Evolutionary conservation across 2,113 vertebrate genomes (phyloP), one percentile per base, ranked within the genome.

Genomic region (human (Homo sapiens)): DNA sequence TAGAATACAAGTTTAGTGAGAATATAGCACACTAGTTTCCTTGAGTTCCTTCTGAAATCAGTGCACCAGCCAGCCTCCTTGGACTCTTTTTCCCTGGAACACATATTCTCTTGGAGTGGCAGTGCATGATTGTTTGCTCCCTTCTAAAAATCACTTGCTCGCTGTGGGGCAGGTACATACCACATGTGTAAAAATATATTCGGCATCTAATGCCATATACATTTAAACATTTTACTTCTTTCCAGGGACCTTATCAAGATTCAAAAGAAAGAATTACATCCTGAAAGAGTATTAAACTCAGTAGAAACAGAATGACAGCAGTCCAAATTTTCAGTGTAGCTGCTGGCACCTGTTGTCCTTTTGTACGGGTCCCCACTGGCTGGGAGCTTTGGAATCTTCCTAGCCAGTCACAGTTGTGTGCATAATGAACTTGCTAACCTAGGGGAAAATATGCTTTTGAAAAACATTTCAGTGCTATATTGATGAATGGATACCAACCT

Each of bases 371-470:
- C 40, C 22, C 27, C 3, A 7, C 6, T 30, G 17, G 23, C 32
- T 43, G 48, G 81, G 27, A 70, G 52, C 59, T 70, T 79, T 52
- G 50, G 55, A 8, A 30, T 83, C 43, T 81, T 76, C 73, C 27
- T 32, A 35, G 35, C 32, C 14, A 18, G 0, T 75, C n/a, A 38
- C 50, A 50, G 5, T 22, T 43, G 43, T 87, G 84, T 80, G 40
- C 45, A 38, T 64, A 84, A 87, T 55, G 52, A 70, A 73, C 61
- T 94, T 85, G 35, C 35, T 87, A 52, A 93, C 59, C 25, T 52
- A 25, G 38, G 23, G 59, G 22, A 35, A 82, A 66, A 84, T 6
- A 45, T 20, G 11, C 18, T 18, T 27, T 61, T 52, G 45, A 50
- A 78, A 92, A 93, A 9, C 35, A 40, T 13, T 83, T 10, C 13